Percentiles rank a stretch among this genome's conserved stretches.
Evolutionary conservation across 2,797 vertebrate genomes (phyloP).

Genomic region (Odontamblyopus lacepedii): DNA sequence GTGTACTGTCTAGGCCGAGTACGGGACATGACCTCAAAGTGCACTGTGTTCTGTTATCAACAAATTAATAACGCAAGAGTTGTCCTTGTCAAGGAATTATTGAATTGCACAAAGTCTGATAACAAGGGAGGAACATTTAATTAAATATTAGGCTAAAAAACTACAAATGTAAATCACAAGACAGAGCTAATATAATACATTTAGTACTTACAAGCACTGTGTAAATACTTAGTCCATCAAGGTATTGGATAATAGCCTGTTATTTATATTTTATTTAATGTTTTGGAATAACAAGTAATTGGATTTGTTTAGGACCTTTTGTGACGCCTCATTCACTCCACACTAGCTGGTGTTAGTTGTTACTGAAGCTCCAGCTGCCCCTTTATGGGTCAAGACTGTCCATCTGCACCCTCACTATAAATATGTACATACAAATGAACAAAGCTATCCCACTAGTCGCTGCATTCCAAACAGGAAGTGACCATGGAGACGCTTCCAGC

Average conservation of each 20-base stretch:
- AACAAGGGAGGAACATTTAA: background rate
- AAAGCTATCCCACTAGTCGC: no score
- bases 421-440: no score
- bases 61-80: conserved; percentile 21
- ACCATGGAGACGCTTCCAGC: no score
- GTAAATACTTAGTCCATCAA: background rate
- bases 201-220: background rate
- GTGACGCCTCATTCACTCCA: no score
- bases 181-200: background rate
- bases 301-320: no score
- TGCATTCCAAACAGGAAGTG: no score
- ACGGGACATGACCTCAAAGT: conserved; percentile 13
- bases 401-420: no score
- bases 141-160: background rate
- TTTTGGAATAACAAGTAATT: no score
- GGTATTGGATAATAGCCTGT: background rate
- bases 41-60: background rate
- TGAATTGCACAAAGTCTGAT: background rate
- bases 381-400: no score
- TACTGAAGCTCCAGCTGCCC: no score
- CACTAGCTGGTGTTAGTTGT: no score
- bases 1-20: conserved; percentile 41
- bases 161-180: background rate
- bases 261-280: no score
- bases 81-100: background rate